Base-by-base conservation (phyloP, 2,797 vertebrate species). In the Typhlichthys subterraneus region DNA sequence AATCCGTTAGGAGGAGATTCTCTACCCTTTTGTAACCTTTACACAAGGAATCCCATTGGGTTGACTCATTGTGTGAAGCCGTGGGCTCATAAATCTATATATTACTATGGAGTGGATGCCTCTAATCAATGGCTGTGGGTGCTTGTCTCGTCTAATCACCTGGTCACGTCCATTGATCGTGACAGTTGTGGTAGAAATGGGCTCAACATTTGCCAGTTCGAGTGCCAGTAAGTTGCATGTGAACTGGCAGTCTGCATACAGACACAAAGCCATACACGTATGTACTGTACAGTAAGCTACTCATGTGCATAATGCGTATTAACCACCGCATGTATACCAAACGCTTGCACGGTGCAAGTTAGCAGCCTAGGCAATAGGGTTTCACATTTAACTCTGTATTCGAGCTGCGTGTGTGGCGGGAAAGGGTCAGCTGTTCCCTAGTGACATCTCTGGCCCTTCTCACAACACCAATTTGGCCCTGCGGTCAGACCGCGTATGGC, bases 11-110 rank as follows among this genome's bases (percentile, higher is more conserved):
- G 75, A 83, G 73, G 63, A 59, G 71, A 85, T 85, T 86, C 72
- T 80, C 73, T 86, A 88, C 84, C 87, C 86, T 90, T 89, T 83
- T 84, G 70, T 83, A 89, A 89, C 86, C 86, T 91, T 90, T 89
- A 83, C 82, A 85, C 74, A 83, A 88, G 77, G 76, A 87, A 80
- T 88, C 82, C 88, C 85, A 80, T 80, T 19, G 80, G 85, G 70
- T 77, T 69, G 80, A 80, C 76, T 81, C 81, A 84, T 83, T 85
- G 85, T 82, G 81, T 62, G 38, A 79, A 17, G 66, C 58, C 38
- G 8, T 11, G 69, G 70, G 62, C 73, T 84, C 82, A 80, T 87
- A 81, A 85, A 91, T 89, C 86, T 80, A 83, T 88, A 87, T 51
- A 57, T 55, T 86, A 57, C 73, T 68, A 82, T 81, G 78, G 79